A percentile compares a stretch with the other conserved stretches of the same genome.
Conservation (phyloP, 2,797 vertebrate species). For the Cyclura pinguis region DNA sequence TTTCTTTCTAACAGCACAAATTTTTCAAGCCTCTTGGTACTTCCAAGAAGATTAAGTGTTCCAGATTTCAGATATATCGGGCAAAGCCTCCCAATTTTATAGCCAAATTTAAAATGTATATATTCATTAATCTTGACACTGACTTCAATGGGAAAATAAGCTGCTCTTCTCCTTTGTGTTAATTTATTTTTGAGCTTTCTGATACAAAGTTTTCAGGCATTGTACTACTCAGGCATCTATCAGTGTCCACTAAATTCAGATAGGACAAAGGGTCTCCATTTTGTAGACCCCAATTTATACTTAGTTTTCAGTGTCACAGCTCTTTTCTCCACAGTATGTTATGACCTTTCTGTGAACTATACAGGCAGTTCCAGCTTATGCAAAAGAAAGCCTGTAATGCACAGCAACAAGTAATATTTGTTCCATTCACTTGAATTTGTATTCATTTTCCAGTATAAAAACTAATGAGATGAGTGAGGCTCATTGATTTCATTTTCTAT, state of each 20-base stretch:
- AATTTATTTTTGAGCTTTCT: not conserved
- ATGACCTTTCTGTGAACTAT: not conserved
- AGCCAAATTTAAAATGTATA: not conserved
- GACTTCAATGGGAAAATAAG: not conserved
- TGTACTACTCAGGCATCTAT: not conserved
- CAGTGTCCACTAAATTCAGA: not conserved
- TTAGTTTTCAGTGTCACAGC: not conserved
- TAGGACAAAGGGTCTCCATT: not conserved
- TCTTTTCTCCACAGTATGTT: not conserved
- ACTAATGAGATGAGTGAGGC: not conserved
- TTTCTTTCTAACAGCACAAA: not conserved
- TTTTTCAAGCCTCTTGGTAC: too few relatives aligned
- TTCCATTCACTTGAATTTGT: not conserved
- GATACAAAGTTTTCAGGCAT: not conserved
- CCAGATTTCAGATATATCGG: not conserved
- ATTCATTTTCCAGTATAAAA: conserved; percentile 4
- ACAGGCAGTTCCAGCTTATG: not conserved
- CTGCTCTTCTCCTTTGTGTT: not conserved
- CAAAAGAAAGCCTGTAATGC: not conserved
- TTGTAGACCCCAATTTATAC: not conserved
- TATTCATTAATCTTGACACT: not conserved
- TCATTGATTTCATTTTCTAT: not conserved
- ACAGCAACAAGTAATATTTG: not conserved
- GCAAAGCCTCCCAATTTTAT: not conserved
- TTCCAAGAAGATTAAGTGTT: not conserved